Percentiles rank a stretch among this genome's conserved stretches.
These are phyloP conservation scores for Altica lythri DNA, from an alignment of 2,888 invertebrate genomes.

Conservation along the genomic window DNA sequence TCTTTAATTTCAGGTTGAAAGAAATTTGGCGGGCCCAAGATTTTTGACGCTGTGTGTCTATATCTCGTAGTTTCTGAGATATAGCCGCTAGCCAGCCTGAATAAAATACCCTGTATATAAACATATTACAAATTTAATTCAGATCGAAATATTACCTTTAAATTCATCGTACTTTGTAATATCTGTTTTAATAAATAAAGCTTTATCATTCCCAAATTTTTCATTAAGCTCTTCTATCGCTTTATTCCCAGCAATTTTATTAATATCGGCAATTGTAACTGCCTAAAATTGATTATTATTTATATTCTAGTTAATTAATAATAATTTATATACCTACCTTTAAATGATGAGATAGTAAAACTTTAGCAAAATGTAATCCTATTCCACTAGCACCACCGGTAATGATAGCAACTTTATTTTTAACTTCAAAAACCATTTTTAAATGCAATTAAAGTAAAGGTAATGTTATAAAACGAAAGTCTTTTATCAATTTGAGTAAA, in stretches of 20 bases:
- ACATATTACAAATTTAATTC: neutral
- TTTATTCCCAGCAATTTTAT: conserved; percentile 22
- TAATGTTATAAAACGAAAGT: too few relatives aligned
- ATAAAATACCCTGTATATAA: neutral
- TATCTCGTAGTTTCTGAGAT: neutral
- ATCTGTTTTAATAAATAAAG: conserved; percentile 38
- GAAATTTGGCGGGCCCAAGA: neutral
- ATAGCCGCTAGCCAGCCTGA: neutral
- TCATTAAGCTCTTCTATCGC: conserved; percentile 32
- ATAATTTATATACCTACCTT: neutral
- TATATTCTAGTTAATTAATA: neutral
- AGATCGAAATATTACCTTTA: conserved; percentile 31
- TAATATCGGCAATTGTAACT: conserved; percentile 38
- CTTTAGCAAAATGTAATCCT: conserved; percentile 1
- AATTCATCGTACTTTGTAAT: conserved; percentile 32
- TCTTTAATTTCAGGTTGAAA: neutral
- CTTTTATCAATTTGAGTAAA: too few relatives aligned
- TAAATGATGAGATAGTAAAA: conserved; percentile 2
- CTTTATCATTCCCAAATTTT: conserved; percentile 36
- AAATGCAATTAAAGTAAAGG: neutral
- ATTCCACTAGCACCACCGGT: conserved; percentile 7
- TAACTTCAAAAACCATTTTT: conserved; percentile 7
- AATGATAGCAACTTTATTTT: conserved; percentile 2
- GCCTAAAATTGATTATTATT: neutral
- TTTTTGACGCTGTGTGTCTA: neutral